These are phyloP conservation scores for Chelonoidis abingdonii DNA, from an alignment of 2,113 vertebrate genomes.

Conservation along the genomic window DNA sequence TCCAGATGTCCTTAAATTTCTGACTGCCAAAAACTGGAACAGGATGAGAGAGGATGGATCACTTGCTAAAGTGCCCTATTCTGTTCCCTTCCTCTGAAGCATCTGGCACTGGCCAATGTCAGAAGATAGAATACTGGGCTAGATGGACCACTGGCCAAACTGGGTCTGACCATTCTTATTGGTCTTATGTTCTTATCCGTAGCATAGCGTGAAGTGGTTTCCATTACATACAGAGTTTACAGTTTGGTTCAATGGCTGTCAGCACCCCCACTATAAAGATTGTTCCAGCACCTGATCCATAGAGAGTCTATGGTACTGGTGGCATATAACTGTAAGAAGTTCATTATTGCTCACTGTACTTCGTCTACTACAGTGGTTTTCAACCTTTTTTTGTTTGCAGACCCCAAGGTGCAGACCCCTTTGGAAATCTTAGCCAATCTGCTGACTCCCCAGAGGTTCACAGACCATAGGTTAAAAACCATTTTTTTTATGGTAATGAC, in stretches of 20 bases:
- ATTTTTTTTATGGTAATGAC: background rate
- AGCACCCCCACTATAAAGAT: too few relatives aligned
- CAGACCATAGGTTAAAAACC: background rate
- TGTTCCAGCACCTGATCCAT: too few relatives aligned
- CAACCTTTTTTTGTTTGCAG: background rate
- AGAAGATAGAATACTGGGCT: background rate
- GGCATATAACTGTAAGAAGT: background rate
- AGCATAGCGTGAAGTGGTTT: too few relatives aligned
- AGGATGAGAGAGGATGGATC: background rate
- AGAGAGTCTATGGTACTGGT: background rate
- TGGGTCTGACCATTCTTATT: background rate
- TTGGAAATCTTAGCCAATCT: background rate
- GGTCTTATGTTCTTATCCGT: background rate
- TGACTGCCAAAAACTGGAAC: background rate
- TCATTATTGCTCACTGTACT: background rate
- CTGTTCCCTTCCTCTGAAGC: background rate
- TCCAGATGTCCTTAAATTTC: background rate
- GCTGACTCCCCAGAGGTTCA: background rate
- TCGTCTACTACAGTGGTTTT: background rate
- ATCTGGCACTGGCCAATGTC: background rate
- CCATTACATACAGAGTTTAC: too few relatives aligned
- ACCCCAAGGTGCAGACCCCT: background rate
- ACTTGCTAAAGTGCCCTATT: background rate
- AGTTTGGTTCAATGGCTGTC: too few relatives aligned
- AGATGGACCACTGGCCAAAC: background rate